Conservation (phyloP, 2,113 vertebrate species). For the Sinocyclocheilus rhinocerous region DNA sequence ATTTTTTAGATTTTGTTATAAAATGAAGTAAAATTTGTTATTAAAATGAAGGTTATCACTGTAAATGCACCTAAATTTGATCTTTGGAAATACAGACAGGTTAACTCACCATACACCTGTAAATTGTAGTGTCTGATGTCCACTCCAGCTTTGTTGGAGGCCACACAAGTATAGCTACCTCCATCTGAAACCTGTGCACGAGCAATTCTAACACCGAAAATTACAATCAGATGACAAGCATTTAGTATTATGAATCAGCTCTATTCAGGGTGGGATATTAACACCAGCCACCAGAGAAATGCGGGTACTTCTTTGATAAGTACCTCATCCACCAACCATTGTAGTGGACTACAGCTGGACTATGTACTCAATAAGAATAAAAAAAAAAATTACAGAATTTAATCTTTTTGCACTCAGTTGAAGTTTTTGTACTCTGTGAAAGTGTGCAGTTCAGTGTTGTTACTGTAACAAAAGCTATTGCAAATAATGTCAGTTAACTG, state of each 20-base stretch:
- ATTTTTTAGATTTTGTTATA: too few relatives aligned
- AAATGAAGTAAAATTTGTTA: background rate
- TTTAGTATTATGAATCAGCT: background rate
- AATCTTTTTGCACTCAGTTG: too few relatives aligned
- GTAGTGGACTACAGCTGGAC: too few relatives aligned
- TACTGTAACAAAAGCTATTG: background rate
- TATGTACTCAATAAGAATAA: too few relatives aligned
- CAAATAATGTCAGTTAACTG: background rate
- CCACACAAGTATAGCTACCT: slow-evolving; percentile 89
- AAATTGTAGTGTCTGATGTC: slow-evolving; percentile 86
- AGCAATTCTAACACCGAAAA: slow-evolving; percentile 77
- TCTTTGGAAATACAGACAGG: slow-evolving; percentile 3
- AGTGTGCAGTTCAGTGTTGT: background rate
- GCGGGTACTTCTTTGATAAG: too few relatives aligned
- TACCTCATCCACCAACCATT: too few relatives aligned
- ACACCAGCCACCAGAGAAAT: background rate
- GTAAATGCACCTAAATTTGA: background rate
- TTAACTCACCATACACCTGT: slow-evolving; percentile 85
- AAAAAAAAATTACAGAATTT: too few relatives aligned
- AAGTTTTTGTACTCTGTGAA: background rate
- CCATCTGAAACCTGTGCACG: slow-evolving; percentile 84
- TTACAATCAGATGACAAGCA: slow-evolving; percentile 3
- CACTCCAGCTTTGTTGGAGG: slow-evolving; percentile 95
- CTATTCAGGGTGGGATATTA: background rate
- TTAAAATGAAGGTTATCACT: background rate